Evolutionary conservation across 2,888 invertebrate species (phyloP).

Genomic region (Hirtodrosophila trivittata): DNA sequence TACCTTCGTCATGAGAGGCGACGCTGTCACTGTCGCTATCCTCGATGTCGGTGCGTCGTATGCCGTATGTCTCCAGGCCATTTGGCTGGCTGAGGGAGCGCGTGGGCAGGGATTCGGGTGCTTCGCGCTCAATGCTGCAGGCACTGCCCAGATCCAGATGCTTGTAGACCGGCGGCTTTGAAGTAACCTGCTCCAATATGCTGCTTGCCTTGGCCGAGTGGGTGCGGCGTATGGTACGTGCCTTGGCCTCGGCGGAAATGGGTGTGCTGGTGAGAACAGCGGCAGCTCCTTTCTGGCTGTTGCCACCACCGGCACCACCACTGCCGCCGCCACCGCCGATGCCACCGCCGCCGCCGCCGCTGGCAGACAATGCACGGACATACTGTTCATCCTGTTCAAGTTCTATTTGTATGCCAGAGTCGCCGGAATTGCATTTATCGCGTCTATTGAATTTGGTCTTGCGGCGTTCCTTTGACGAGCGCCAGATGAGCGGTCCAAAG

Average conservation of each 20-base stretch:
- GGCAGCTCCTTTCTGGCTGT: neutral
- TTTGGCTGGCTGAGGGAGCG: slow-evolving; percentile 89
- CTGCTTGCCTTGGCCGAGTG: slow-evolving; percentile 82
- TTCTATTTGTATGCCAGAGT: slow-evolving; percentile 90
- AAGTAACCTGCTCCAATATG: slow-evolving; percentile 54
- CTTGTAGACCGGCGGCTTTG: slow-evolving; percentile 71
- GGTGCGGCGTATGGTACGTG: slow-evolving; percentile 79
- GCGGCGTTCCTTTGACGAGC: slow-evolving; percentile 89
- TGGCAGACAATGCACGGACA: slow-evolving; percentile 48
- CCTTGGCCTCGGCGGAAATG: slow-evolving; percentile 40
- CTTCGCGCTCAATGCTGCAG: slow-evolving; percentile 59
- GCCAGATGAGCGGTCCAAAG: slow-evolving; percentile 89
- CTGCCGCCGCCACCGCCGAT: neutral
- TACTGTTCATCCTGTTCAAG: slow-evolving; percentile 83
- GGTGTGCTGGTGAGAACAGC: slow-evolving; percentile 9
- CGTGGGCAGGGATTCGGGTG: slow-evolving; percentile 78
- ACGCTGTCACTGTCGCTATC: slow-evolving; percentile 84
- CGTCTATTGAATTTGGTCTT: slow-evolving; percentile 88
- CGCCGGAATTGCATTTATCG: slow-evolving; percentile 90
- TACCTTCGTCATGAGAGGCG: slow-evolving; percentile 83
- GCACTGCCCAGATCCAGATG: slow-evolving; percentile 69
- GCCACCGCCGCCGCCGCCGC: neutral
- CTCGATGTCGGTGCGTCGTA: slow-evolving; percentile 70
- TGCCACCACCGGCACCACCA: neutral
- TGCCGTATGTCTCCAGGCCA: slow-evolving; percentile 81